phyloP scores from a whole-genome alignment of 2,113 vertebrate genomes.

The Apteryx owenii region DNA sequence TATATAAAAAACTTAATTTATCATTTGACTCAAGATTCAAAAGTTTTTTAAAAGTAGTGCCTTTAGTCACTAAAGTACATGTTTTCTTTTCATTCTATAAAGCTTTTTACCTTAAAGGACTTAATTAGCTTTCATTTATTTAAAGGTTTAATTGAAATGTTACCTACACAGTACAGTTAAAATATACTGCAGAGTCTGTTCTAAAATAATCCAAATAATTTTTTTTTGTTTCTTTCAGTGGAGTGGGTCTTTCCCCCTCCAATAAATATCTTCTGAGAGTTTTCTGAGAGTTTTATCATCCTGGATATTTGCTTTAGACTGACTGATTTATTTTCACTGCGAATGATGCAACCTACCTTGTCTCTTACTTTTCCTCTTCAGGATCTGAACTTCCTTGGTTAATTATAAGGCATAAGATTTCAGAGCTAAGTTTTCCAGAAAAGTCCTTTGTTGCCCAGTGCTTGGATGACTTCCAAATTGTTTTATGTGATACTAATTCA shows the following conservation, averaged over 20 bases:
- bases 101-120: background rate
- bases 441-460: background rate
- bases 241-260: background rate
- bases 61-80: fast-evolving
- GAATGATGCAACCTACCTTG: background rate
- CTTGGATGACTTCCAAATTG: conserved; percentile 14
- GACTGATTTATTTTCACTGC: background rate
- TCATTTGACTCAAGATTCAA: background rate
- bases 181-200: background rate
- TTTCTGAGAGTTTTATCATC: background rate
- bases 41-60: background rate
- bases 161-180: background rate
- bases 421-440: conserved; percentile 3
- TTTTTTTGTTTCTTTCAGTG: background rate
- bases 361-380: background rate
- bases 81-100: background rate
- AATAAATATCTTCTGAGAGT: background rate
- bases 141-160: background rate
- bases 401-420: background rate
- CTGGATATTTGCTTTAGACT: background rate
- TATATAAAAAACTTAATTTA: background rate
- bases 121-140: background rate
- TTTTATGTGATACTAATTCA: conserved; percentile 23
- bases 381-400: background rate
- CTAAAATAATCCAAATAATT: background rate